Base-by-base conservation (phyloP, 2,113 vertebrate genomes). In the Hypanus sabinus region DNA sequence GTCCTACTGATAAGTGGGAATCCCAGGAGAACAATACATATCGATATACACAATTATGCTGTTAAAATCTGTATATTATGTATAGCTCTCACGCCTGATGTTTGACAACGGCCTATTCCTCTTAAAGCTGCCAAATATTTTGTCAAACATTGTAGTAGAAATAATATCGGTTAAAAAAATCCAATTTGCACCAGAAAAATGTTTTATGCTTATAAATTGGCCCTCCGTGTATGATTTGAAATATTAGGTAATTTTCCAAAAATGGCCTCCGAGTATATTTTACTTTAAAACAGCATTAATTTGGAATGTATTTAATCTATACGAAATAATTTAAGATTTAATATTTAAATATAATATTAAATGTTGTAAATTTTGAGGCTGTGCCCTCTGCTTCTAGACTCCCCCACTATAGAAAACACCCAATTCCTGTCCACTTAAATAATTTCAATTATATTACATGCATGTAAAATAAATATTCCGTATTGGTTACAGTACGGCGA, bases 41-140 rank as follows among this genome's bases (percentile, higher is more conserved):
- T 90, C 85, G 85, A 90, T 90, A 90, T 46, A 46, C 65, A 20
- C 62, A 90, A 90, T 90, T 90, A 90, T 36, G 85, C 57, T 65
- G 65, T 90, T 90, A 90, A 90, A 90, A 90, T 65, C 33, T 90
- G 60, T 90, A 90, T 90, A 90, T 90, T 33, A 65, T 90, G 60
- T n/a, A 90, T 68, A 65, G 85, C 85, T 20, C 60, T 33, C 6
- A 62, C 65, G 85, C 7, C 65, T 90, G 62, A 90, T 16, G 85
- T 90, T 90, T 68, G 60, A 90, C 60, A 90, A 65, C 60, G 57
- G 60, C 14, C 60, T 60, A 65, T 18, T 90, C 85, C 33, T 65
- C 60, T 68, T 65, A 65, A 88, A 88, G 27, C 71, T 62, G 83
- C 83, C 83, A 62, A 87, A 27, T 27, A 27, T 62, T n/a, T 57